Percentiles rank a stretch among this genome's conserved stretches.
Conservation (phyloP, 2,113 vertebrate genomes). For the Sphaerodactylus townsendi region DNA sequence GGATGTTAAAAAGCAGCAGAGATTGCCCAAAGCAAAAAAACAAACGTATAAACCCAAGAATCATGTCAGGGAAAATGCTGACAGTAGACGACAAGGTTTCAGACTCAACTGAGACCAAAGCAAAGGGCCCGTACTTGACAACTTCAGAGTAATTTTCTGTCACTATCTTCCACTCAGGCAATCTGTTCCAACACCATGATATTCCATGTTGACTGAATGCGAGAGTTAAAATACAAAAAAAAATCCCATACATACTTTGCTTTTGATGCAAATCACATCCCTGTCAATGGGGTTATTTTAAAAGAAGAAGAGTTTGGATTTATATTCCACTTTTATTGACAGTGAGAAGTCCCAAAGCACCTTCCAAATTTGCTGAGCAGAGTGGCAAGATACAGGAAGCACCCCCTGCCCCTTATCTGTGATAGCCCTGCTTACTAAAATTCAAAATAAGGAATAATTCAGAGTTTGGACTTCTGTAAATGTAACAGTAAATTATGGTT, state of each 20-base stretch:
- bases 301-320: too few relatives aligned
- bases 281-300: not conserved
- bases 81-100: not conserved
- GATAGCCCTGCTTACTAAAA: too few relatives aligned
- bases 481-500: too few relatives aligned
- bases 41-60: not conserved
- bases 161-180: not conserved
- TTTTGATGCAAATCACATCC: not conserved
- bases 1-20: not conserved
- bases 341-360: too few relatives aligned
- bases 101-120: not conserved
- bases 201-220: not conserved
- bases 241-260: not conserved
- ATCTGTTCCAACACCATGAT: not conserved
- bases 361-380: too few relatives aligned
- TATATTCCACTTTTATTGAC: too few relatives aligned
- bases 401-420: too few relatives aligned
- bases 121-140: not conserved
- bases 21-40: slow-evolving; percentile 2
- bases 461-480: too few relatives aligned
- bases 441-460: too few relatives aligned
- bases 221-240: not conserved
- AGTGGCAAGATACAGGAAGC: too few relatives aligned
- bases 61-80: not conserved
- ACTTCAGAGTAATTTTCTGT: not conserved